Percentiles rank a stretch among this genome's conserved stretches.
These are phyloP conservation scores for Vulpes vulpes DNA, from an alignment of 2,113 vertebrate species.

Conservation along the genomic window DNA sequence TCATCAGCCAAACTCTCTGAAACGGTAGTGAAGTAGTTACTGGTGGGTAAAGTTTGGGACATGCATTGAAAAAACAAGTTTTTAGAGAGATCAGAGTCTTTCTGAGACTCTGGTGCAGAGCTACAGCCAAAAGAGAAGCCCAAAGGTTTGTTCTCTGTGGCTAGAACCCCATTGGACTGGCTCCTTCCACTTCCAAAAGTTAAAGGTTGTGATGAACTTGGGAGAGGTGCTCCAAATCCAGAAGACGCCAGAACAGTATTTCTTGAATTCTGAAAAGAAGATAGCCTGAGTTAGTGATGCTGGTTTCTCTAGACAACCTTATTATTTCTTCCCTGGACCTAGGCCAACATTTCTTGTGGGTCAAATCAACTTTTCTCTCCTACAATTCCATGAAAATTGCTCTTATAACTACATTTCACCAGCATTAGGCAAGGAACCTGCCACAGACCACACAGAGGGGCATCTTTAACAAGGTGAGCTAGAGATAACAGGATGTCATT, in stretches of 20 bases:
- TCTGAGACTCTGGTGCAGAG: constrained; percentile 89
- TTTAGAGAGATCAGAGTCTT: constrained; percentile 92
- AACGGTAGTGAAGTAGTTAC: constrained; percentile 95
- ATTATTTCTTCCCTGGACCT: constrained; percentile 7
- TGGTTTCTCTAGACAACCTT: not conserved
- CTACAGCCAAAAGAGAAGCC: constrained; percentile 93
- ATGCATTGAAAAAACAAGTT: constrained; percentile 99
- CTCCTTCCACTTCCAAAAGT: constrained; percentile 92
- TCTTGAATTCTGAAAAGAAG: constrained; percentile 92
- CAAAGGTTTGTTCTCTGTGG: constrained; percentile 91
- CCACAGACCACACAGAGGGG: constrained; percentile 40
- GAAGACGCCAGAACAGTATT: constrained; percentile 85
- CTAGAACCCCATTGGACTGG: constrained; percentile 92
- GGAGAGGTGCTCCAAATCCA: constrained; percentile 89
- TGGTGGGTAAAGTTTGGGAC: constrained; percentile 94
- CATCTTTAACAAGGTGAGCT: constrained; percentile 57
- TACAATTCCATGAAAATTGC: constrained; percentile 16
- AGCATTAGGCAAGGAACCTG: constrained; percentile 42
- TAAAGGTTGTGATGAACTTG: constrained; percentile 88
- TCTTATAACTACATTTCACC: constrained; percentile 40
- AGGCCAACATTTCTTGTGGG: constrained; percentile 32
- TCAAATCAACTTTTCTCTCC: constrained; percentile 32
- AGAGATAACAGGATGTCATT: constrained; percentile 15
- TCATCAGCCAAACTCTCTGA: constrained; percentile 95
- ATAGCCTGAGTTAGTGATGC: constrained; percentile 67